Conservation (phyloP, 2,888 invertebrate species). For the Oasisia sp. region DNA sequence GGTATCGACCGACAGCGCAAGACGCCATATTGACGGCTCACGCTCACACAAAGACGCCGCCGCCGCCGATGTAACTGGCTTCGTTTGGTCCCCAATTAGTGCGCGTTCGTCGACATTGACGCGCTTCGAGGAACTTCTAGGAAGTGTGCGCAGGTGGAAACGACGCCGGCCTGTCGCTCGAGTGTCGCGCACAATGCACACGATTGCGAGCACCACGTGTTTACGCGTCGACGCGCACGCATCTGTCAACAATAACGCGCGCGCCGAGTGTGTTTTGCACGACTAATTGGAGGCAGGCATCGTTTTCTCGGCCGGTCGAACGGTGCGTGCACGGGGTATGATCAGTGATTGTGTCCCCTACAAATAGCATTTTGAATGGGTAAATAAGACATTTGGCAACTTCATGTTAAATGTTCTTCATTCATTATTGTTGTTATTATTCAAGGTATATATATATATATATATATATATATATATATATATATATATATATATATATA, state of each 20-base stretch:
- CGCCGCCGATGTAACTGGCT: background rate
- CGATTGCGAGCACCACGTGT: background rate
- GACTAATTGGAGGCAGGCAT: background rate
- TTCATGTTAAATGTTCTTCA: background rate
- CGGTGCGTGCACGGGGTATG: background rate
- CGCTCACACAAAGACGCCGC: background rate
- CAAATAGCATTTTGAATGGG: background rate
- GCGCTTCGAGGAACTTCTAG: background rate
- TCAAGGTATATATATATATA: too few relatives aligned
- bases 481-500: too few relatives aligned
- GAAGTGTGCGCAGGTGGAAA: background rate
- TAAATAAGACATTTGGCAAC: background rate
- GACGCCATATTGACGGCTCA: background rate
- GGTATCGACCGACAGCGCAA: background rate
- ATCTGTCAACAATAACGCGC: background rate
- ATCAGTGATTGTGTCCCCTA: background rate
- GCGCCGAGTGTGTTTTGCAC: background rate
- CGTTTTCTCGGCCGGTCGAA: background rate
- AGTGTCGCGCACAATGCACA: constrained; percentile 3
- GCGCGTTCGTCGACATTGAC: background rate
- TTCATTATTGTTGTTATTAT: too few relatives aligned
- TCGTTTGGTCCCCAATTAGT: constrained; percentile 9
- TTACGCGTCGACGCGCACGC: background rate
- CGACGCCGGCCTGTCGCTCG: background rate
- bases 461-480: too few relatives aligned